phyloP scores from a whole-genome alignment of 2,888 invertebrate genomes.

The Polia nebulosa region DNA sequence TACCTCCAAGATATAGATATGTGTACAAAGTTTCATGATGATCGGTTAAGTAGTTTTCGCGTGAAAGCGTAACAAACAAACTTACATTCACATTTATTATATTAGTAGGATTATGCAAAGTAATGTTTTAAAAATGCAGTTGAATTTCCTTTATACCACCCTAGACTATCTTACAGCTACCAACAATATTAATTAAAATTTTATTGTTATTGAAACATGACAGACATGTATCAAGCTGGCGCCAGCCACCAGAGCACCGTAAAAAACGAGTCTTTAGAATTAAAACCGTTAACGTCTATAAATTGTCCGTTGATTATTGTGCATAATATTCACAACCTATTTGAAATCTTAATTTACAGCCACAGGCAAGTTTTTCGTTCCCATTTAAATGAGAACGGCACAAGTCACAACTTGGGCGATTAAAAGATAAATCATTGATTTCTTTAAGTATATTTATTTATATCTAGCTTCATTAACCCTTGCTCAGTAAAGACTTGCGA shows the following conservation, averaged over 20 bases:
- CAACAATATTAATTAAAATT: constrained; percentile 3
- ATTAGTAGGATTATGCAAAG: not conserved
- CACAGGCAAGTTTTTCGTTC: constrained; percentile 10
- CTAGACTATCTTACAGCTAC: not conserved
- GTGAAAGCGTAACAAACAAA: no score
- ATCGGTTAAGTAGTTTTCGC: no score
- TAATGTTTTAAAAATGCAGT: not conserved
- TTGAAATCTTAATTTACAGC: constrained; percentile 37
- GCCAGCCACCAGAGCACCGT: constrained; percentile 17
- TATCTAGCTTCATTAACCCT: not conserved
- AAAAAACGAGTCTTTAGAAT: constrained; percentile 48
- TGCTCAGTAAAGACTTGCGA: constrained; percentile 6
- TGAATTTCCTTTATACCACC: constrained; percentile 5
- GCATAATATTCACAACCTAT: constrained; percentile 34
- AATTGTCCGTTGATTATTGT: constrained; percentile 44
- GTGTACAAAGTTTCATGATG: no score
- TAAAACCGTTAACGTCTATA: constrained; percentile 55
- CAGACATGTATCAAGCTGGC: constrained; percentile 15
- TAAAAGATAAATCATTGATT: constrained; percentile 24
- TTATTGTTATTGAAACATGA: constrained; percentile 3
- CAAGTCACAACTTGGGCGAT: constrained; percentile 1
- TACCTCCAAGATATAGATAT: no score
- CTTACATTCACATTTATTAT: no score
- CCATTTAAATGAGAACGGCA: constrained; percentile 21
- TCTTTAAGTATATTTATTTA: not conserved